Evolutionary conservation across 2,797 vertebrate genomes (phyloP), one percentile per base, ranked within the genome.

Genomic region (Acanthurus tractus): DNA sequence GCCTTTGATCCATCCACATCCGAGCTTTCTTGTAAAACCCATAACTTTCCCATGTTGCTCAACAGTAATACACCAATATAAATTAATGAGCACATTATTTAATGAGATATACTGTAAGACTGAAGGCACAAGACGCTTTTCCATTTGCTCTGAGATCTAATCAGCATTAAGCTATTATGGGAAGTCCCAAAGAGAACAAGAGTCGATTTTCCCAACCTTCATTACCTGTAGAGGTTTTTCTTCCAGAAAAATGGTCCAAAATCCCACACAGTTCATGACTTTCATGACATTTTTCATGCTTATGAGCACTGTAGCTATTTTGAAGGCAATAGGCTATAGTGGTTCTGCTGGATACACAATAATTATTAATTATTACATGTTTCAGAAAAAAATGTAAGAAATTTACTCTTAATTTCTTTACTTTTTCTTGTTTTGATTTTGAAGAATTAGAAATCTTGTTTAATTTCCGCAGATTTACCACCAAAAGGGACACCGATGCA

Each of bases 401-500:
- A 34, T 34, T 73, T 13, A 61, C 12, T 6, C 45, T 2, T 1
- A 2, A 48, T 64, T 48, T 3, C 29, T 9, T 36, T 15, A 40
- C 3, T 40, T 40, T 9, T 40, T 40, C 11, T 40, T 9, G 36
- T 17, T 70, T 42, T 6, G 57, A 62, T 42, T 22, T 1, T 56
- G 0, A 50, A 23, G 15, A 58, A 50, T 71, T 4, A 20, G 56
- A 80, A 23, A 0, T 72, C 7, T 78, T 23, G 3, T 71, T 79
- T 68, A 6, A 17, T 84, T 54, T 68, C 20, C 62, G 29, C 73
- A 93, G 92, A 80, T 64, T 69, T 84, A 18, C 73, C 76, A 76
- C 79, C 70, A 20, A 85, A 86, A 78, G 90, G 89, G 36, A 92
- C 91, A 15, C 92, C 90, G 0, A 15, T 86, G 44, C 86, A 93